Evolutionary conservation across 2,888 invertebrate genomes (phyloP), one percentile per base, ranked within the genome.

Genomic region (Acleris sparsana): DNA sequence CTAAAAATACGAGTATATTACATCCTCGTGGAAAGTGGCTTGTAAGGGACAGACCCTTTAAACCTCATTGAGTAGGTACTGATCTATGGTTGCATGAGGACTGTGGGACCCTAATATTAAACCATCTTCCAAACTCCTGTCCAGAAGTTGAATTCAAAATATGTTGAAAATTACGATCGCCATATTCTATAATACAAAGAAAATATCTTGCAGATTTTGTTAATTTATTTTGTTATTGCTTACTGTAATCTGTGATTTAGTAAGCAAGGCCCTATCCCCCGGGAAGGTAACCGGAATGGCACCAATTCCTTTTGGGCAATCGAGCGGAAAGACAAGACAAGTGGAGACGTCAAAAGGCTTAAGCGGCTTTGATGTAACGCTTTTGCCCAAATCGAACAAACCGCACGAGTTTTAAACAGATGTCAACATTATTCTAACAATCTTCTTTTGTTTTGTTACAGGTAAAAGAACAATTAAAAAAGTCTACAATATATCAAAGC

Each of bases 231-330:
- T 39, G 39, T 39, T 9, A 1, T 33, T 33, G 17, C 17, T 4
- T 29, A 20, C n/a, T 22, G 53, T 53, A 39, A 53, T 53, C 18
- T 6, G 11, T 20, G 33, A 53, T 53, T 29, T 17, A 17, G 39
- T 53, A 18, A 20, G 18, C 53, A 33, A 39, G 13, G 44, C 43
- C 39, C 13, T 39, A 4, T 39, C 13, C 39, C 13, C 39, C 25
- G 16, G 20, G 18, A 20, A 18, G 56, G 55, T 22, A 55, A 55
- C 18, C 25, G 55, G 51, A 55, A 60, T 55, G 64, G 43, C 60
- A 43, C 49, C 64, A 53, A 64, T 64, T 64, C 53, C 55, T 49
- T 60, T 20, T 43, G 55, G 49, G 43, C 49, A 65, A 55, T 60
- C 49, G 60, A 49, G 60, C 33, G 52, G 64, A 60, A 65, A 39